Conservation (phyloP, 2,113 vertebrate species). For the Parotia lawesii region DNA sequence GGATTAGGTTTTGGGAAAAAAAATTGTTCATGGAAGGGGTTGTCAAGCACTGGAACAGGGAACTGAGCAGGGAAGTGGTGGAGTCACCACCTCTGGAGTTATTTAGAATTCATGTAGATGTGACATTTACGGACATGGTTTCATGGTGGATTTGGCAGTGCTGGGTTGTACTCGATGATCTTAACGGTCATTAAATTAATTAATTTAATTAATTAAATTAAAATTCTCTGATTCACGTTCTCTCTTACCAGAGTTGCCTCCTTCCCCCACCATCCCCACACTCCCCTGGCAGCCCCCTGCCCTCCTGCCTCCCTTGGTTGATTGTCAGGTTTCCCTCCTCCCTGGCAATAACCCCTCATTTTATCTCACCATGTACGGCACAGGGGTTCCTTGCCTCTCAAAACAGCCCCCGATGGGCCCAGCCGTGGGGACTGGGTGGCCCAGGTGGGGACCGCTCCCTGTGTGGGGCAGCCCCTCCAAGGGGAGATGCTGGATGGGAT, state of each 20-base stretch:
- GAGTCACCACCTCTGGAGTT: not conserved
- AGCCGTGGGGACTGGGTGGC: not conserved
- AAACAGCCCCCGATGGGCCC: not conserved
- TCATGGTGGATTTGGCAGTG: not conserved
- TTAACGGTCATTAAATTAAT: no score
- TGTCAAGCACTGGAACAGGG: not conserved
- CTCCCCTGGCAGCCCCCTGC: not conserved
- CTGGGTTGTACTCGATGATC: not conserved
- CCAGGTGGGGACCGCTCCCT: fast-evolving
- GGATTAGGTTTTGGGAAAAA: no score
- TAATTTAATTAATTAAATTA: no score
- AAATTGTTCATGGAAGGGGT: not conserved
- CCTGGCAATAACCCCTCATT: not conserved
- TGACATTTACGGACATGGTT: not conserved
- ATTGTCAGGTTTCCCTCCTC: not conserved
- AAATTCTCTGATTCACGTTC: not conserved
- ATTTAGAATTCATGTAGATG: not conserved
- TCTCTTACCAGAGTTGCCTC: fast-evolving
- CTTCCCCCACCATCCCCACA: not conserved
- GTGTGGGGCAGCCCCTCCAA: not conserved
- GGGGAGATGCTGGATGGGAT: fast-evolving
- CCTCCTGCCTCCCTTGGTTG: not conserved
- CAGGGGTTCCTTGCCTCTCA: not conserved
- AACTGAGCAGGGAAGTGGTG: no score
- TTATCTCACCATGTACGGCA: fast-evolving